Evolutionary conservation across 2,113 vertebrate genomes (phyloP).

Genomic region (Podilymbus podiceps): DNA sequence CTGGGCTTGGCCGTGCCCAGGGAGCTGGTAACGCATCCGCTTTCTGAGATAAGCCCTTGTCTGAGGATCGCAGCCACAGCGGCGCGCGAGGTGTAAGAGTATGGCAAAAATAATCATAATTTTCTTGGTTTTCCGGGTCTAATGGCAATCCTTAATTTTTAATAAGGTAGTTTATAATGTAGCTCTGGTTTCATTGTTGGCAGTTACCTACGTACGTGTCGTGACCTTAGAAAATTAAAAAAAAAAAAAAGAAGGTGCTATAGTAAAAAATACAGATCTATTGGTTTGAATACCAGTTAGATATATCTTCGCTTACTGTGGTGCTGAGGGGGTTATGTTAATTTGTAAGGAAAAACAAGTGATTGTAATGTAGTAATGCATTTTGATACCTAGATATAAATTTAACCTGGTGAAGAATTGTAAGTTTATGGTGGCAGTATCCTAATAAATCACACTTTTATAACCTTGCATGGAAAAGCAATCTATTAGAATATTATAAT

Average conservation of each 20-base stretch:
- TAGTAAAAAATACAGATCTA: not conserved
- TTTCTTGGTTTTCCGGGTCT: not conserved
- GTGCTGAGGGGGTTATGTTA: not conserved
- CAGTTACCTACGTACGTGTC: not conserved
- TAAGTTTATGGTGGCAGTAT: not conserved
- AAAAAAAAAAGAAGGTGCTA: not conserved
- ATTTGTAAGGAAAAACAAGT: not conserved
- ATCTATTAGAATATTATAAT: not conserved
- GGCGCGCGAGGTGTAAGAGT: fast-evolving
- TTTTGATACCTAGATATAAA: constrained; percentile 45
- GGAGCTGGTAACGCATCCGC: fast-evolving
- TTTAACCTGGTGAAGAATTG: not conserved
- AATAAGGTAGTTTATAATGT: not conserved
- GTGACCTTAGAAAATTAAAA: not conserved
- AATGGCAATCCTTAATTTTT: constrained; percentile 19
- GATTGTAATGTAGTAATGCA: not conserved
- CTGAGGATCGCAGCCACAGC: fast-evolving
- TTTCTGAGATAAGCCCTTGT: not conserved
- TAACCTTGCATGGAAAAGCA: not conserved
- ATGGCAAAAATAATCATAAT: not conserved
- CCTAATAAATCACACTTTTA: constrained; percentile 48
- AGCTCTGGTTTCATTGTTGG: not conserved
- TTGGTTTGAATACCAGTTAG: not conserved
- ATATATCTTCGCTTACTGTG: not conserved
- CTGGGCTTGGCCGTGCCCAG: fast-evolving